Evolutionary conservation across 2,797 vertebrate genomes (phyloP).

Genomic region (Tarsius wallacei): DNA sequence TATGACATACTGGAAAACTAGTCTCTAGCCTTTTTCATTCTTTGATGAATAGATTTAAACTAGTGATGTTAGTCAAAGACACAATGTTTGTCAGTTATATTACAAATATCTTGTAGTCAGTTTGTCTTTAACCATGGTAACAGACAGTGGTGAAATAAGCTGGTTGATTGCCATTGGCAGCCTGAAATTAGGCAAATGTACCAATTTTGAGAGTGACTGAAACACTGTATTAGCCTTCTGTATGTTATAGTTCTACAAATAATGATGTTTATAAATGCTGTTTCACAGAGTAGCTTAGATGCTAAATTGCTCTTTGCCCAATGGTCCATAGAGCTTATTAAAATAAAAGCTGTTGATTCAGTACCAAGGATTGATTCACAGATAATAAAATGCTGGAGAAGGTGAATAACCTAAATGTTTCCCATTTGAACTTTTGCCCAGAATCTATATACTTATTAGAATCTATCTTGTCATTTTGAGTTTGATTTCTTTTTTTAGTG

Average conservation of each 20-base stretch:
- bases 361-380: conserved; percentile 40
- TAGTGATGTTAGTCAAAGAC: conserved; percentile 47
- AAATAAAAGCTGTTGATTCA: conserved; percentile 64
- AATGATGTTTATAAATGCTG: conserved; percentile 70
- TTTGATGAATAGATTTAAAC: conserved; percentile 74
- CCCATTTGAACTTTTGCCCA: conserved; percentile 1
- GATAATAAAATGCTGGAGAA: conserved; percentile 44
- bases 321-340: conserved; percentile 36
- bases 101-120: conserved; percentile 55
- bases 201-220: not conserved
- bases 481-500: conserved; percentile 48
- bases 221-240: conserved; percentile 52
- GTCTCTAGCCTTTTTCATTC: conserved; percentile 48
- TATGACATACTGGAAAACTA: conserved; percentile 53
- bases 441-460: conserved; percentile 6
- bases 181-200: conserved; percentile 48
- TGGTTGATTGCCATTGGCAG: conserved; percentile 57
- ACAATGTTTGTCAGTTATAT: conserved; percentile 68
- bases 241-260: conserved; percentile 59
- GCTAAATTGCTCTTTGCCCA: conserved; percentile 66
- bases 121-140: conserved; percentile 75
- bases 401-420: conserved; percentile 10
- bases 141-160: conserved; percentile 71
- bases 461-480: conserved; percentile 42
- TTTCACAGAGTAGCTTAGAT: conserved; percentile 53